Evolutionary conservation across 1,140 invertebrate species (phyloP).

Genomic region (Campodea augens): DNA sequence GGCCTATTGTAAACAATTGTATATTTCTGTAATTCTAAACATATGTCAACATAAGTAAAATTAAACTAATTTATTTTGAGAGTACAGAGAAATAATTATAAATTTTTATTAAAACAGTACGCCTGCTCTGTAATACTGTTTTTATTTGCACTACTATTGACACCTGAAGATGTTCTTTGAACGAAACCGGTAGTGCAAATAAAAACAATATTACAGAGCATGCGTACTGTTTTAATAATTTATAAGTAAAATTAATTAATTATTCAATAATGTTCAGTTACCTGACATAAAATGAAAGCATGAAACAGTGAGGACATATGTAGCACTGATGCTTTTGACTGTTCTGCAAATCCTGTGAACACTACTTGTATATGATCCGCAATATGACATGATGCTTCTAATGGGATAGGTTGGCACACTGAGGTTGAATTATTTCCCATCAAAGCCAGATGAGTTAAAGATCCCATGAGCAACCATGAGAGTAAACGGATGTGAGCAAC

Average conservation of each 20-base stretch:
- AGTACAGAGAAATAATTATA: no score
- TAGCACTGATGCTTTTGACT: constrained; percentile 67
- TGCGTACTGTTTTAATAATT: no score
- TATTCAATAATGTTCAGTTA: constrained; percentile 15
- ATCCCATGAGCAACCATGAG: constrained; percentile 88
- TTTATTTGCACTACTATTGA: background rate
- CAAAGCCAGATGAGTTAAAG: constrained; percentile 69
- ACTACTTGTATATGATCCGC: constrained; percentile 92
- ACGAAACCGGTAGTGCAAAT: no score
- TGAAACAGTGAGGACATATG: constrained; percentile 83
- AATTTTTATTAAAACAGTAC: no score
- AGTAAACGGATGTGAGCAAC: constrained; percentile 82
- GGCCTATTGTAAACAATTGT: no score
- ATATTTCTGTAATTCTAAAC: no score
- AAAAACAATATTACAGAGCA: no score
- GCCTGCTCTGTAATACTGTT: no score
- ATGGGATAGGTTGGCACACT: constrained; percentile 71
- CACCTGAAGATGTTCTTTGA: no score
- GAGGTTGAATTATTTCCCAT: constrained; percentile 22
- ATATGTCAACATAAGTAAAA: no score
- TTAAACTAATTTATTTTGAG: no score
- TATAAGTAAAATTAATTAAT: no score
- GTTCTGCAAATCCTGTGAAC: constrained; percentile 89
- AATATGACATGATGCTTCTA: constrained; percentile 87
- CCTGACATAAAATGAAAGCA: constrained; percentile 62